phyloP scores from a whole-genome alignment of 2,113 vertebrate species.

The Crocuta crocuta region DNA sequence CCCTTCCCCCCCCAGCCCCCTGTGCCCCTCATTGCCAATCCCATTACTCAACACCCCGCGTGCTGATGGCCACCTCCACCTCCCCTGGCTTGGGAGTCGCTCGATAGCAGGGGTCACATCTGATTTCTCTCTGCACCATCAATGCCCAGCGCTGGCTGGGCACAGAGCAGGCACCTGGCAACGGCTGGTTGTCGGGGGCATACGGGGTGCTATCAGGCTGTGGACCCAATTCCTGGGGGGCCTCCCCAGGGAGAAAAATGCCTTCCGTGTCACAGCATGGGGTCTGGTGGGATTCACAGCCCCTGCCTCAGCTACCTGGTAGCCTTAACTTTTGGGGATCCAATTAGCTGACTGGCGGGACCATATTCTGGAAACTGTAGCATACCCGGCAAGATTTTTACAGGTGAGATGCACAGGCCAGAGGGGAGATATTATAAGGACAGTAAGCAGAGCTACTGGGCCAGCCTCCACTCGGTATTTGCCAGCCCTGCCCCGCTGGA shows the following conservation, averaged over 20 bases:
- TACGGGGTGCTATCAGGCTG: fast-evolving
- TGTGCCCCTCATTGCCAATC: fast-evolving
- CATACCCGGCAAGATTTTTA: fast-evolving
- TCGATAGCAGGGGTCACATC: neutral
- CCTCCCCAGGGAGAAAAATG: neutral
- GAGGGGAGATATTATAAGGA: neutral
- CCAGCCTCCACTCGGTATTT: neutral
- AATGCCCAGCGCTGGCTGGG: neutral
- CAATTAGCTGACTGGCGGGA: neutral
- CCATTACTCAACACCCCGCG: neutral
- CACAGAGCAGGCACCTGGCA: neutral
- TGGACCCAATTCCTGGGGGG: neutral
- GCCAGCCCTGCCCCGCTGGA: fast-evolving
- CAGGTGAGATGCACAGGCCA: neutral
- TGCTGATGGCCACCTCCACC: neutral
- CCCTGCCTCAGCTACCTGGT: neutral
- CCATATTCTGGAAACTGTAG: neutral
- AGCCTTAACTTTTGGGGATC: neutral
- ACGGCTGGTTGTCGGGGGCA: too few relatives aligned
- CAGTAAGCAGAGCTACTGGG: fast-evolving
- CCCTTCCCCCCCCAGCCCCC: neutral
- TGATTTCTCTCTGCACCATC: neutral
- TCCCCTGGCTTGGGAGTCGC: neutral
- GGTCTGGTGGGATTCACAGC: fast-evolving
- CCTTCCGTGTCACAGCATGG: neutral